Percentiles rank a stretch among this genome's conserved stretches.
phyloP scores from a whole-genome alignment of 2,888 invertebrate genomes.

The Drosophila mettleri region DNA sequence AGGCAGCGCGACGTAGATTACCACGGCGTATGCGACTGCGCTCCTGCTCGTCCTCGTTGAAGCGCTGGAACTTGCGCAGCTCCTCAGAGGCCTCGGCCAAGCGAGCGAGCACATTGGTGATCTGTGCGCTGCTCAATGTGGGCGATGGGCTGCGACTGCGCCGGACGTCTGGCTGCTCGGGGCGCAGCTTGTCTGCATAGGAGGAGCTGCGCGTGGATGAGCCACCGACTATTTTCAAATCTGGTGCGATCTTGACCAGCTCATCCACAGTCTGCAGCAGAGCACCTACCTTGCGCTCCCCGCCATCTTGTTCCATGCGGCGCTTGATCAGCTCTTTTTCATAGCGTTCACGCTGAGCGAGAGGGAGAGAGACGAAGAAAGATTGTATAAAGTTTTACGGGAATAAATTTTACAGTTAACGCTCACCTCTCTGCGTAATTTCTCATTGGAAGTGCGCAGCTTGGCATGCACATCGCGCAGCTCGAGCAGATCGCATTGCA shows the following conservation, averaged over 20 bases:
- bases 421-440: conserved; percentile 90
- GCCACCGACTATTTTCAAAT: conserved; percentile 86
- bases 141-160: conserved; percentile 83
- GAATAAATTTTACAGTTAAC: too few species aligned
- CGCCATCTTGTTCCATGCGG: conserved; percentile 88
- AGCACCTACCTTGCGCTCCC: conserved; percentile 90
- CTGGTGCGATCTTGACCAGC: conserved; percentile 91
- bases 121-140: conserved; percentile 78
- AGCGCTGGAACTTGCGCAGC: conserved; percentile 86
- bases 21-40: conserved; percentile 85
- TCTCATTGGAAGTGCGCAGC: conserved; percentile 95
- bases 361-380: too few species aligned
- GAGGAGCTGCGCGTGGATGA: conserved; percentile 59
- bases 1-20: conserved; percentile 86
- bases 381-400: too few species aligned
- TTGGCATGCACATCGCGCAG: conserved; percentile 96
- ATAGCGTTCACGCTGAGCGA: conserved; percentile 89
- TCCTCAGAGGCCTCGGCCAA: conserved; percentile 91
- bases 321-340: conserved; percentile 91
- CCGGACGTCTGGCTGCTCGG: conserved; percentile 71
- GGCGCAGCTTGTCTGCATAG: conserved; percentile 75
- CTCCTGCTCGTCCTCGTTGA: conserved; percentile 86
- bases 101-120: conserved; percentile 86
- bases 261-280: conserved; percentile 92
- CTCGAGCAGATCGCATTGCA: conserved; percentile 95